phyloP scores from a whole-genome alignment of 2,888 invertebrate species.

The Drosophila niveifrons region DNA sequence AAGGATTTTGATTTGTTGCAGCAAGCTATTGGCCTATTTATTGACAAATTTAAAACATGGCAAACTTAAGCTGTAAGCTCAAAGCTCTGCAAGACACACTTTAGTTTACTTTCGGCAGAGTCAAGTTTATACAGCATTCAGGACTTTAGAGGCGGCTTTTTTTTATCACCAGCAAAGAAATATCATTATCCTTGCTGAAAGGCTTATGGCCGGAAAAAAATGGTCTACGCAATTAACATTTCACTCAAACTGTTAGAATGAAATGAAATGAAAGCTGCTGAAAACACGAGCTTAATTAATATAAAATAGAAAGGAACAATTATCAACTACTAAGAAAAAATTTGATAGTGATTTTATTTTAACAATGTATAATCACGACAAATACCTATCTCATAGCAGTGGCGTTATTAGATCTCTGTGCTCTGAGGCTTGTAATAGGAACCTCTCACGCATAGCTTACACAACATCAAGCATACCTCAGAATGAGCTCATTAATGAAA shows the following conservation, averaged over 20 bases:
- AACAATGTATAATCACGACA: too few species aligned
- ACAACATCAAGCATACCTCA: conserved; percentile 8
- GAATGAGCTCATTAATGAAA: conserved; percentile 36
- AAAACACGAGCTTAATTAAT: neutral
- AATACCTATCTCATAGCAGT: neutral
- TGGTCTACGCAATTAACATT: neutral
- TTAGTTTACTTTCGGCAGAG: conserved; percentile 1
- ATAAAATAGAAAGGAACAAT: neutral
- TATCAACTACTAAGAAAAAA: neutral
- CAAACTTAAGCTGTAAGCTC: neutral
- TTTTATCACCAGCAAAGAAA: neutral
- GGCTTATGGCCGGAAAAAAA: neutral
- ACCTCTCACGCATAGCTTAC: conserved; percentile 1
- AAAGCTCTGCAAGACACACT: conserved; percentile 9
- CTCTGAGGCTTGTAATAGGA: neutral
- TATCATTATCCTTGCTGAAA: neutral
- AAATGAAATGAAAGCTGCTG: neutral
- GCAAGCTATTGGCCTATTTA: conserved; percentile 4
- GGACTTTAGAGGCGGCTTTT: conserved; percentile 5
- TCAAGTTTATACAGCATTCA: conserved; percentile 20
- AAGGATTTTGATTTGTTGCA: neutral
- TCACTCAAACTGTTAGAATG: neutral
- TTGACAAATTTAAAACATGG: conserved; percentile 8
- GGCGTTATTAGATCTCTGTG: neutral
- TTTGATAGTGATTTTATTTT: neutral